Evolutionary conservation across 64 coral and sea anemone genomes (phyloP), one percentile per base, ranked within the genome.

Genomic region (Pachyseris speciosa): DNA sequence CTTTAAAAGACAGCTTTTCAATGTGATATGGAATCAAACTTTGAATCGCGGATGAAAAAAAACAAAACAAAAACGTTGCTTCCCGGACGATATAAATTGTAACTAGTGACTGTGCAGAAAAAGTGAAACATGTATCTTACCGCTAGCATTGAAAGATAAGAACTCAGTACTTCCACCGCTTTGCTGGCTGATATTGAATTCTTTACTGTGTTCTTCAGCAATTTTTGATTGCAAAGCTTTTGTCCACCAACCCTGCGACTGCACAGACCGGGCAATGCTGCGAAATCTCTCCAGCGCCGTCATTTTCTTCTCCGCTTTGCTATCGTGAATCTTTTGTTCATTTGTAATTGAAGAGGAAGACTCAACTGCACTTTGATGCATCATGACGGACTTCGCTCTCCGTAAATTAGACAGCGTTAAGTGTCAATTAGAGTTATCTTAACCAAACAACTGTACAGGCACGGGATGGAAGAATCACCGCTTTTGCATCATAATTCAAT

Each of bases 181-280:
- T 3, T 26, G n/a, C 64, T 55, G 42, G 50, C 37, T 86, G 0
- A 87, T 65, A 29, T 92, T 41, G 70, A 86, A 86, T 15, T 45
- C 81, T 75, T 44, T 38, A 9, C 17, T 92, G 1, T 66, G 42
- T 40, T 92, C 83, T 3, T 87, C 72, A 13, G 83, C 81, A 15
- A 92, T 86, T 65, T 92, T 92, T 22, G 85, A 41, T 39, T 53
- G 83, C 24, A 92, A 65, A 19, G 64, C 71, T 78, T 67, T 83
- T 11, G 90, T 92, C 90, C 90, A 92, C 37, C 71, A 37, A 2
- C 76, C 51, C 34, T 92, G 90, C 25, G 90, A 78, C 22, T 48
- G 66, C 30, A 92, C 28, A 2, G 58, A 83, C 0, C 72, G 90
- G 48, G 83, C 90, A 68, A 92, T 16, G 61, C 55, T 65, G 9